Evolutionary conservation across 2,888 invertebrate genomes (phyloP).

Genomic region (Spialia ferax): DNA sequence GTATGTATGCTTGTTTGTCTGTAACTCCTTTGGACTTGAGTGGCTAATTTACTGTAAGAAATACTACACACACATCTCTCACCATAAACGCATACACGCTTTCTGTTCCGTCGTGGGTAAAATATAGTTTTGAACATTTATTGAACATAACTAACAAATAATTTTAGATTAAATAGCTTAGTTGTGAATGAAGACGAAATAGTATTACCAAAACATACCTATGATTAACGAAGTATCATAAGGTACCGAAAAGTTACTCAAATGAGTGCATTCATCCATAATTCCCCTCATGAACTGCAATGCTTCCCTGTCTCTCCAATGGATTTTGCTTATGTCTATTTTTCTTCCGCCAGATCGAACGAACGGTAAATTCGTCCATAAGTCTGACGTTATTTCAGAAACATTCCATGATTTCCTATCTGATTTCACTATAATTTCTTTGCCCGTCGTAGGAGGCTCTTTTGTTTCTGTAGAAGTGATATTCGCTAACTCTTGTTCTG

Average conservation of each 20-base stretch:
- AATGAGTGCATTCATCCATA: constrained; percentile 99
- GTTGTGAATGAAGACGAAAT: background rate
- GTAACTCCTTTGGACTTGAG: too few species aligned
- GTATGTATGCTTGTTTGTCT: too few species aligned
- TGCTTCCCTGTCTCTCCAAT: constrained; percentile 92
- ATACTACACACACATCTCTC: too few species aligned
- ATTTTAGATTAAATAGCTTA: too few species aligned
- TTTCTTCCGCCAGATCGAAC: constrained; percentile 67
- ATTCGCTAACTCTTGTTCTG: background rate
- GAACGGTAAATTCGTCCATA: constrained; percentile 74
- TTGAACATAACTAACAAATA: too few species aligned
- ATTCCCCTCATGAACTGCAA: constrained; percentile 98
- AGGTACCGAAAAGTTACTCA: constrained; percentile 96
- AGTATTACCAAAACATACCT: constrained; percentile 55
- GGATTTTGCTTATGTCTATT: constrained; percentile 87
- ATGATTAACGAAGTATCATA: constrained; percentile 96
- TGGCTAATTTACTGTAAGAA: too few species aligned
- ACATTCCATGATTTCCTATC: constrained; percentile 71
- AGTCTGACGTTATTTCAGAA: constrained; percentile 69
- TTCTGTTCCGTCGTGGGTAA: too few species aligned
- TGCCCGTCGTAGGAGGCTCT: constrained; percentile 37
- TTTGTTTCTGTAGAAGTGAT: constrained; percentile 18
- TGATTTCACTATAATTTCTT: constrained; percentile 48
- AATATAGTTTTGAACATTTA: too few species aligned
- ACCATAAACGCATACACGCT: too few species aligned